These are phyloP conservation scores for Trichopria drosophilae DNA, from an alignment of 2,888 invertebrate genomes.

Conservation along the genomic window DNA sequence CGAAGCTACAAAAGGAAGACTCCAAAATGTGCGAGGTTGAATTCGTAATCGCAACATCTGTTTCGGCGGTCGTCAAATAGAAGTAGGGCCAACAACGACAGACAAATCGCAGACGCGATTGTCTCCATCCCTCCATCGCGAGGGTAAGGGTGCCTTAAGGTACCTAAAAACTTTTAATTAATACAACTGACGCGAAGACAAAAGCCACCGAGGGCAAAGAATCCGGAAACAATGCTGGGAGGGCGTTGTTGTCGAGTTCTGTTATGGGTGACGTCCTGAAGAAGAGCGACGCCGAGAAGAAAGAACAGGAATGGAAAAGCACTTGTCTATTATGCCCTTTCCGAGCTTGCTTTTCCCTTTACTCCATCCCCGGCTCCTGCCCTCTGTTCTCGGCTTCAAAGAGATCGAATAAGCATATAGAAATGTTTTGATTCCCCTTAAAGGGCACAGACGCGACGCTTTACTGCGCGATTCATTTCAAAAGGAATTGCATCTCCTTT, in stretches of 20 bases:
- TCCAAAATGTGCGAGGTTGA: too few relatives aligned
- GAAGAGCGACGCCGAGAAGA: background rate
- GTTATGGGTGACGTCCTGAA: too few relatives aligned
- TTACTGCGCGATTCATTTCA: too few relatives aligned
- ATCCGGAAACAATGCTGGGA: background rate
- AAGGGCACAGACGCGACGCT: too few relatives aligned
- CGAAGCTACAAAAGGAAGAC: too few relatives aligned
- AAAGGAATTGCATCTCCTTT: too few relatives aligned
- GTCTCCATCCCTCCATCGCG: too few relatives aligned
- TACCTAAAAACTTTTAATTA: constrained; percentile 52
- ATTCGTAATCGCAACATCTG: constrained; percentile 20
- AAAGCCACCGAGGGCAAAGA: constrained; percentile 32
- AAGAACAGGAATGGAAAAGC: too few relatives aligned
- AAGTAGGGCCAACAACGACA: background rate
- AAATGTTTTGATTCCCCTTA: too few relatives aligned
- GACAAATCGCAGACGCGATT: too few relatives aligned
- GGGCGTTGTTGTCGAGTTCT: background rate
- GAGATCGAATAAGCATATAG: too few relatives aligned
- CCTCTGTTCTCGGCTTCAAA: constrained; percentile 6
- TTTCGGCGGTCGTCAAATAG: constrained; percentile 13
- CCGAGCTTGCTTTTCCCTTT: constrained; percentile 15
- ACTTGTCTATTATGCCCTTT: constrained; percentile 29
- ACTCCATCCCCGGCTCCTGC: background rate
- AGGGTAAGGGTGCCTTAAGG: constrained; percentile 36
- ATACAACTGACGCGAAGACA: constrained; percentile 47